These are phyloP conservation scores for Rousettus madagascariensis DNA, from an alignment of 2,797 vertebrate species.

Conservation along the genomic window DNA sequence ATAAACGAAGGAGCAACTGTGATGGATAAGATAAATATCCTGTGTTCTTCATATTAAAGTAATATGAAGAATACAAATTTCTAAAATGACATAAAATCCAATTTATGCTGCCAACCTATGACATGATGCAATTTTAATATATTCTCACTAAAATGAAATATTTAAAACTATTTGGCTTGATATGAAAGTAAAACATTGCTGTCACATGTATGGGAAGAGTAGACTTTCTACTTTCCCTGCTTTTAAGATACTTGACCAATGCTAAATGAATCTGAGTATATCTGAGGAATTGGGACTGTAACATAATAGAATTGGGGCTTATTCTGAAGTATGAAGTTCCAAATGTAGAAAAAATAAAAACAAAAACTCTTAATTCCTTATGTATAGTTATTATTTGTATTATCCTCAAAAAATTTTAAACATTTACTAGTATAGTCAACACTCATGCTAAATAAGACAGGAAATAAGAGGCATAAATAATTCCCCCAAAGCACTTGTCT, in stretches of 20 bases:
- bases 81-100: constrained; percentile 6
- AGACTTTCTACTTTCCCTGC: background rate
- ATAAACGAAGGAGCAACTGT: background rate
- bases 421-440: background rate
- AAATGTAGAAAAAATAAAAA: background rate
- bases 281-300: background rate
- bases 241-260: background rate
- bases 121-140: background rate
- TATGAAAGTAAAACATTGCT: background rate
- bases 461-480: constrained; percentile 19
- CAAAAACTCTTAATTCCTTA: background rate
- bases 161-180: constrained; percentile 24
- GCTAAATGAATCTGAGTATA: background rate
- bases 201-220: background rate
- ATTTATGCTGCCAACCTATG: background rate
- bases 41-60: background rate
- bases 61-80: constrained; percentile 4
- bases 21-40: background rate
- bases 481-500: background rate
- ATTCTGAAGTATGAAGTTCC: background rate
- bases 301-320: background rate
- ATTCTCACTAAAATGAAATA: background rate
- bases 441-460: background rate
- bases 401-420: constrained; percentile 3
- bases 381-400: background rate